Evolutionary conservation across 2,113 vertebrate species (phyloP), one percentile per base, ranked within the genome.

Genomic region (Amblyopsis rosae): DNA sequence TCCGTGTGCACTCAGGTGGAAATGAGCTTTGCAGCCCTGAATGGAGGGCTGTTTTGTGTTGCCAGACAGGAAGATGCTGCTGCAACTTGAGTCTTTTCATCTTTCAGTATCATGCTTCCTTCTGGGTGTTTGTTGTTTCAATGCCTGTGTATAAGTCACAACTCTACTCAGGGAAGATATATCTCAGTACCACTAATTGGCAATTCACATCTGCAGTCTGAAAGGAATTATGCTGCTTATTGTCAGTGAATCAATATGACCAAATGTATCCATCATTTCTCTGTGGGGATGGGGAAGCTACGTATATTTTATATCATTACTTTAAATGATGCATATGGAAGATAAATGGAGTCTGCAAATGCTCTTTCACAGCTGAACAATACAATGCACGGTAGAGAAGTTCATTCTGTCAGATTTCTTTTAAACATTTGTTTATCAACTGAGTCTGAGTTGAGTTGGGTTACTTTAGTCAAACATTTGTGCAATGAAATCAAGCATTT

Each of bases 1-100:
- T 90, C 86, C 85, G 77, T 62, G 49, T 17, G 59, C 62, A 72
- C 73, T 80, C 72, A 19, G 59, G 74, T 72, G 76, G 73, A 82
- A 80, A 76, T 60, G 59, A 76, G 64, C 53, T 15, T 16, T 73
- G 79, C 78, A 59, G 0, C 17, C 65, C 47, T 47, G 69, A 62
- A 63, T 51, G 35, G 13, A 76, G 51, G 33, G 58, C 51, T 66
- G 26, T 64, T 79, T 80, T 87, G 62, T 79, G 82, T 64, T 74
- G 59, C 60, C 72, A 77, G 64, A 51, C 54, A 73, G 56, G 47
- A 73, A 82, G 73, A 62, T 81, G 61, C 59, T 58, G 70, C 64
- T 63, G 76, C 33, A 80, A 69, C 68, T 49, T 11, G 48, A 59
- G 72, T 58, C 10, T 32, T 12, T 49, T 51, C 46, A 51, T 54